phyloP scores from a whole-genome alignment of 2,888 invertebrate genomes.

The Hypselothyrea guttata region DNA sequence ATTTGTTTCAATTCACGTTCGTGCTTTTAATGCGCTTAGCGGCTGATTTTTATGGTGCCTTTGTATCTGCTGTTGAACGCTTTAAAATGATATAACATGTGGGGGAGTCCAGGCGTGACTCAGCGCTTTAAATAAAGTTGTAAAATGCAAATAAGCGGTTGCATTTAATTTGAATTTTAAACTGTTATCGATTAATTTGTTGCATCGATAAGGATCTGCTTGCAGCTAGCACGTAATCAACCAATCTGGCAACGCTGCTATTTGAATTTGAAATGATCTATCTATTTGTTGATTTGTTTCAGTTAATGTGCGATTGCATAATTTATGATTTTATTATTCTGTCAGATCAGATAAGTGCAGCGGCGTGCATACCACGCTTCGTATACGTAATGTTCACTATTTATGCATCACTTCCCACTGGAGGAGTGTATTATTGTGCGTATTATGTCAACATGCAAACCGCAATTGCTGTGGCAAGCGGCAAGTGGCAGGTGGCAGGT shows the following conservation, averaged over 20 bases:
- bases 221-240: too few relatives aligned
- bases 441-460: slow-evolving; percentile 59
- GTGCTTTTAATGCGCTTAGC: slow-evolving; percentile 22
- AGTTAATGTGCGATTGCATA: too few relatives aligned
- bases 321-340: slow-evolving; percentile 1
- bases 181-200: background rate
- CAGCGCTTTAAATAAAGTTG: slow-evolving; percentile 20
- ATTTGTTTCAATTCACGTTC: slow-evolving; percentile 49
- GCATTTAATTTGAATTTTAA: slow-evolving; percentile 1
- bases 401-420: slow-evolving; percentile 19
- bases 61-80: background rate
- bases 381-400: slow-evolving; percentile 44
- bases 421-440: slow-evolving; percentile 24
- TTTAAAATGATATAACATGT: slow-evolving; percentile 16
- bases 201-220: background rate
- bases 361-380: slow-evolving; percentile 9
- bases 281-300: too few relatives aligned
- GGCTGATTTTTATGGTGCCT: slow-evolving; percentile 8
- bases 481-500: too few relatives aligned
- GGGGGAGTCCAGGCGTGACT: slow-evolving; percentile 8
- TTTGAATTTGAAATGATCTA: too few relatives aligned
- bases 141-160: too few relatives aligned
- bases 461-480: too few relatives aligned
- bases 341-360: slow-evolving; percentile 2
- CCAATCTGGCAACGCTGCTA: slow-evolving; percentile 1